Conservation (phyloP, 2,113 vertebrate genomes). For the Elachura formosa region DNA sequence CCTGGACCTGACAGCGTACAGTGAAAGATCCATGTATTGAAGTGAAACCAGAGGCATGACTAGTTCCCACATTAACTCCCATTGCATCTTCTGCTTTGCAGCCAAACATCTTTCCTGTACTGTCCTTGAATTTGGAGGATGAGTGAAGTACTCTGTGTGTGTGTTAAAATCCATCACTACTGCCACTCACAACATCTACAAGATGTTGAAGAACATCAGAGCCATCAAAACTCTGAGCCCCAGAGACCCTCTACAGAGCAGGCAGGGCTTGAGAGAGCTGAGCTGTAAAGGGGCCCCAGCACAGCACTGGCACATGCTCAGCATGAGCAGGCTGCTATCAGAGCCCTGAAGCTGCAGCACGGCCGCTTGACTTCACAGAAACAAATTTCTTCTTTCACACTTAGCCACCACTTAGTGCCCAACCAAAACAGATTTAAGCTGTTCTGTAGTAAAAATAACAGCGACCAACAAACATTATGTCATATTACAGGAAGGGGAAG, state of each 20-base stretch:
- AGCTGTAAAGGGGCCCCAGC: background rate
- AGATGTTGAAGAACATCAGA: background rate
- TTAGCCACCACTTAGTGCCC: background rate
- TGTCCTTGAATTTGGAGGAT: background rate
- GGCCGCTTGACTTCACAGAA: background rate
- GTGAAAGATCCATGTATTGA: background rate
- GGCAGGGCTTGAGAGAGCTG: fast-evolving
- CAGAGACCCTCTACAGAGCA: background rate
- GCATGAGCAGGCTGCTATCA: background rate
- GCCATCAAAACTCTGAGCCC: background rate
- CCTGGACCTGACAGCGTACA: background rate
- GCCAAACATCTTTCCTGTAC: background rate
- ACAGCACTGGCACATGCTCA: background rate
- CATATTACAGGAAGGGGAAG: conserved; percentile 15
- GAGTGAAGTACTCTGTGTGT: background rate
- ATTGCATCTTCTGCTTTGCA: fast-evolving
- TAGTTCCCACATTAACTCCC: background rate
- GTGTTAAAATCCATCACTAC: background rate
- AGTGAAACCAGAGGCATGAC: background rate
- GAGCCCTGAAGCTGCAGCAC: background rate
- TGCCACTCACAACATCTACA: background rate
- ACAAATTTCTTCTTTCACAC: background rate
- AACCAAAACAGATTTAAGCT: background rate
- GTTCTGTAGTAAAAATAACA: background rate
- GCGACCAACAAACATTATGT: background rate